A percentile compares a stretch with the other conserved stretches of the same genome.
phyloP scores from a whole-genome alignment of 2,113 vertebrate species.

The Myrmecobius fasciatus region DNA sequence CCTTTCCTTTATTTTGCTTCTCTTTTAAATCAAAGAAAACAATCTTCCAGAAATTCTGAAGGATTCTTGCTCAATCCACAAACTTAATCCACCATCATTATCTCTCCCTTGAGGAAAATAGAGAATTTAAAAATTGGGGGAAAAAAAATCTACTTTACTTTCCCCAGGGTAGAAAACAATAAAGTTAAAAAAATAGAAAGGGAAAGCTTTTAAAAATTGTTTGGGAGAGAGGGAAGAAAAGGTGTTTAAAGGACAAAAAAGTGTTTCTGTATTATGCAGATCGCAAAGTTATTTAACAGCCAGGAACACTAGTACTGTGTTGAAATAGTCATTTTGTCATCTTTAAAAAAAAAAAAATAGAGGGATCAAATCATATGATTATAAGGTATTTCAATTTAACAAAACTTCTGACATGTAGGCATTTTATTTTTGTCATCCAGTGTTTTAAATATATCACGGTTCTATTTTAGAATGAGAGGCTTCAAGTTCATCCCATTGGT shows the following conservation, averaged over 20 bases:
- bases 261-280: background rate
- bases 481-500: background rate
- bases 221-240: background rate
- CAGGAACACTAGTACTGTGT: background rate
- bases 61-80: background rate
- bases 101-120: background rate
- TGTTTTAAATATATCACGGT: slow-evolving; percentile 25
- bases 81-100: background rate
- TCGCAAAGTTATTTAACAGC: background rate
- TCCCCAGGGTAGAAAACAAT: background rate
- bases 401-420: slow-evolving; percentile 4
- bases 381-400: background rate
- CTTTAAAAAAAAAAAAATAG: background rate
- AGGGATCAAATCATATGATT: background rate
- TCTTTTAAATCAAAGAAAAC: background rate
- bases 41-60: slow-evolving; percentile 28
- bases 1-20: too few relatives aligned
- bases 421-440: slow-evolving; percentile 1
- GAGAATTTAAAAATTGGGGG: slow-evolving; percentile 21
- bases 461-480: slow-evolving; percentile 42
- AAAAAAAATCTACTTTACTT: background rate
- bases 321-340: background rate
- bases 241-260: background rate
- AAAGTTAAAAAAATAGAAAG: background rate
- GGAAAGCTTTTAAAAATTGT: background rate